These are phyloP conservation scores for Cryptophagus acutangulus DNA, from an alignment of 2,888 invertebrate species.

Conservation along the genomic window DNA sequence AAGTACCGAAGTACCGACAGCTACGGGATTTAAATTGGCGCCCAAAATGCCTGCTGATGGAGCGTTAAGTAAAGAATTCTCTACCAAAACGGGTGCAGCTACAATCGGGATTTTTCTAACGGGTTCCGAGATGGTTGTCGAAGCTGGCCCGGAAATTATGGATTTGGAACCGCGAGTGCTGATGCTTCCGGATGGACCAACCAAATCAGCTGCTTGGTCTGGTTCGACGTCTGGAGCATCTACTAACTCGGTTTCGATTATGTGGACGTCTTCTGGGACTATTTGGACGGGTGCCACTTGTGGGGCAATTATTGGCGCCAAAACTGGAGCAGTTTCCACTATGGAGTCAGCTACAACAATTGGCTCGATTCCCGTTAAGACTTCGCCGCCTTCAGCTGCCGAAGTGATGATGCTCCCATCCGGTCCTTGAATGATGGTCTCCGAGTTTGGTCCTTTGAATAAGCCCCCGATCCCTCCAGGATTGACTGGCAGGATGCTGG, in stretches of 20 bases:
- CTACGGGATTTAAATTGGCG: too few species aligned
- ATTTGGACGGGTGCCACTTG: slow-evolving; percentile 23
- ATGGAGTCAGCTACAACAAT: slow-evolving; percentile 32
- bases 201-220: slow-evolving; percentile 34
- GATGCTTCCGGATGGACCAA: slow-evolving; percentile 42
- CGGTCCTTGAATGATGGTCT: slow-evolving; percentile 44
- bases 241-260: slow-evolving; percentile 32
- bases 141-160: slow-evolving; percentile 41
- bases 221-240: slow-evolving; percentile 31
- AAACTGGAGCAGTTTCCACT: slow-evolving; percentile 21
- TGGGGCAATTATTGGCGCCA: slow-evolving; percentile 24
- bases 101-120: slow-evolving; percentile 22
- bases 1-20: slow-evolving; percentile 1
- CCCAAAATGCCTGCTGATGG: too few species aligned
- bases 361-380: slow-evolving; percentile 23
- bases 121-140: slow-evolving; percentile 37
- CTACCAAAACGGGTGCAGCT: slow-evolving; percentile 15
- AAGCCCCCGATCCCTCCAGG: slow-evolving; percentile 43
- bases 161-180: slow-evolving; percentile 38
- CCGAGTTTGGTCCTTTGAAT: slow-evolving; percentile 41
- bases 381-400: slow-evolving; percentile 35
- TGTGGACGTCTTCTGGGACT: slow-evolving; percentile 27
- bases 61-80: slow-evolving; percentile 12
- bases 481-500: slow-evolving; percentile 30
- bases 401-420: slow-evolving; percentile 44